Evolutionary conservation across 2,113 vertebrate species (phyloP).

Genomic region (Actenoides hombroni): DNA sequence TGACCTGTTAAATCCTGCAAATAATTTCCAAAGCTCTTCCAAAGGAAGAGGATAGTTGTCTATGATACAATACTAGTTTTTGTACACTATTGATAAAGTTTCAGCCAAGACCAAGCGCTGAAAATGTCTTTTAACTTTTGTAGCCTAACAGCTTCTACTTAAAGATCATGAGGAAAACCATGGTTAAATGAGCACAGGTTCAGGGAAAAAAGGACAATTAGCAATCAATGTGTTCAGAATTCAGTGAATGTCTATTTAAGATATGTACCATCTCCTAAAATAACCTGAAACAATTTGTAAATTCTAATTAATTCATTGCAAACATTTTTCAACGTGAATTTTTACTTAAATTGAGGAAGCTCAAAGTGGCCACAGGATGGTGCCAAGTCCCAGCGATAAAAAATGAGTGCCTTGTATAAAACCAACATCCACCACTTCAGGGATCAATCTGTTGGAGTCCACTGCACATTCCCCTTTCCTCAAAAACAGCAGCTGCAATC

Average conservation of each 20-base stretch:
- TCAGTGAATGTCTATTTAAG: neutral
- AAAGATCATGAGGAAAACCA: neutral
- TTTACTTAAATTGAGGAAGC: neutral
- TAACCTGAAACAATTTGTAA: neutral
- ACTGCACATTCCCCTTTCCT: neutral
- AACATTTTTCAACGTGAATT: fast-evolving
- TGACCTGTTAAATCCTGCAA: neutral
- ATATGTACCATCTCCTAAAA: neutral
- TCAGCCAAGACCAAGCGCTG: neutral
- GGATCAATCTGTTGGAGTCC: neutral
- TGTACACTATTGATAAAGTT: neutral
- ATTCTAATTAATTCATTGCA: neutral
- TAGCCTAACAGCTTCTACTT: neutral
- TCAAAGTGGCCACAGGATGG: conserved; percentile 56
- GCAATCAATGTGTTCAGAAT: neutral
- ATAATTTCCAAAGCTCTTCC: neutral
- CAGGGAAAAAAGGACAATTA: neutral
- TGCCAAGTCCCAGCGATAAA: conserved; percentile 53
- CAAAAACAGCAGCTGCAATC: neutral
- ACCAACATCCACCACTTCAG: fast-evolving
- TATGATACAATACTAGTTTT: neutral
- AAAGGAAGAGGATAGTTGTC: neutral
- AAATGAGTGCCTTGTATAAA: neutral
- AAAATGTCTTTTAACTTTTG: neutral
- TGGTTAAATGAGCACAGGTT: neutral